Evolutionary conservation across 2,113 vertebrate genomes (phyloP).

Genomic region (Oreotrochilus melanogaster): DNA sequence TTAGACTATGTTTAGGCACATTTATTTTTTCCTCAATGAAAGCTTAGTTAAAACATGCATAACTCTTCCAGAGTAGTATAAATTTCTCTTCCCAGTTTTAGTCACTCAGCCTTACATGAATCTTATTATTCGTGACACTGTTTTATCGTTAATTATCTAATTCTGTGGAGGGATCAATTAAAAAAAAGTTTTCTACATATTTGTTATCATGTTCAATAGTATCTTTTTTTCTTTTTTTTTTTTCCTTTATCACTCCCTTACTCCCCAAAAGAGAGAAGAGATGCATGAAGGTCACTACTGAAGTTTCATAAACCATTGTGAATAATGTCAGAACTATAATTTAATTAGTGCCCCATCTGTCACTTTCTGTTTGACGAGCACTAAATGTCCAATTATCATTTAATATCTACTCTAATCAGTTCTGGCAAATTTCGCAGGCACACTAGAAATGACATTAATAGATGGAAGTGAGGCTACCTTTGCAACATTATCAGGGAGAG

Average conservation of each 20-base stretch:
- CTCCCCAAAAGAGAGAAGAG: conserved; percentile 56
- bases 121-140: conserved; percentile 30
- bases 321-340: conserved; percentile 97
- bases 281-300: conserved; percentile 90
- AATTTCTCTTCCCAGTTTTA: conserved; percentile 40
- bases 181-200: not conserved
- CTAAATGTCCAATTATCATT: conserved; percentile 99
- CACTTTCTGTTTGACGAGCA: conserved; percentile 97
- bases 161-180: not conserved
- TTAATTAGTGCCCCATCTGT: conserved; percentile 99
- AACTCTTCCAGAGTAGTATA: not conserved
- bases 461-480: conserved; percentile 80
- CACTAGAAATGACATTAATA: conserved; percentile 87
- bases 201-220: conserved; percentile 35
- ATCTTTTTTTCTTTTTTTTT: not conserved
- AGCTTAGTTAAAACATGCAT: not conserved
- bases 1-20: not conserved
- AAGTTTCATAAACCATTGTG: conserved; percentile 86
- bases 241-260: conserved; percentile 3
- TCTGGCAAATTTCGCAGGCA: conserved; percentile 94
- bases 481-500: conserved; percentile 71
- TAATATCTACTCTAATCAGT: conserved; percentile 99
- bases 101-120: not conserved
- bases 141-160: not conserved
- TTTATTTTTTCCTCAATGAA: conserved; percentile 24